Evolutionary conservation across 35 echinoderm and acorn worm genomes (phyloP), one percentile per base, ranked within the genome.

Genomic region (Lytechinus variegatus): DNA sequence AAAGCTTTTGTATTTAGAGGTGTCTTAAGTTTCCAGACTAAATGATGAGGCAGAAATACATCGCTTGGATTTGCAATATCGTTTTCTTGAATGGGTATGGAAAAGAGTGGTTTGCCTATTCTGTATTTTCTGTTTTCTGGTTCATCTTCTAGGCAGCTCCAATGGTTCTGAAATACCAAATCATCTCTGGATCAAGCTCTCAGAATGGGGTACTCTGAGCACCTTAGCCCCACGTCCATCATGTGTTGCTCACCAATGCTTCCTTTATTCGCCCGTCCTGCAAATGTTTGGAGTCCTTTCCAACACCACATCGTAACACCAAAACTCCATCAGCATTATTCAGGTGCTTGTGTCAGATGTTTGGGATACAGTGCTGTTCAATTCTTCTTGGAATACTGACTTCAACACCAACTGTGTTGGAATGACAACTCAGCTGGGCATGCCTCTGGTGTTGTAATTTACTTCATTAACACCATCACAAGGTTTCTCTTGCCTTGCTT

Each of bases 151-250:
- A 86, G 51, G 51, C 51, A 27, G 61, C 51, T 8, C 54, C 44
- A 33, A 95, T 72, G 51, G 44, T 53, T 27, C 27, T 95, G 51
- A 95, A 72, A 72, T 95, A 61, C 54, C 94, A 95, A 79, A 79
- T 79, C 66, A 79, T 79, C 66, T 79, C 66, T 79, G 66, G 66
- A 79, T 79, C 66, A 9, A 53, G 28, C 10, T 58, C 52, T 21
- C 56, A 94, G 4, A 54, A 54, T 54, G 55, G 28, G 10, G 24
- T 53, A 53, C 28, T 21, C 10, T 57, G 60, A 14, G 21, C 28
- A 29, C 52, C 52, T 94, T 54, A 94, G 12, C 92, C 0, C 92
- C 54, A 12, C 21, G 19, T 24, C n/a, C 66, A n/a, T 79, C 66
- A 19, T 16, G 66, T 79, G 66, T 24, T 79, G 3, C 14, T 44